Conservation (phyloP, 2,797 vertebrate species). For the Hippoglossus hippoglossus region DNA sequence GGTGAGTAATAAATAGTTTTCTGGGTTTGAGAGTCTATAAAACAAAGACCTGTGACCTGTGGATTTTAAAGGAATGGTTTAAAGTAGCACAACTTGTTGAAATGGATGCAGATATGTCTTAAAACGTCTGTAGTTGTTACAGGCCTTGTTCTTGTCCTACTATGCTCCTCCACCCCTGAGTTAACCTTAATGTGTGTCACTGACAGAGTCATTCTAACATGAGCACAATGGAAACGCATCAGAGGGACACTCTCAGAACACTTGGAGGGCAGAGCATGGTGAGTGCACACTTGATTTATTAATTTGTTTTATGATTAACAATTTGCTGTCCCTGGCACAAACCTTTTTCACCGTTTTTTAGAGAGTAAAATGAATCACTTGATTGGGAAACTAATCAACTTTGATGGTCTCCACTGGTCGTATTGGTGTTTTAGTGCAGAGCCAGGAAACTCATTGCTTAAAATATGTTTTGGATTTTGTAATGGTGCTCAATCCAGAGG, state of each 20-base stretch:
- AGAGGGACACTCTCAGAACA: neutral
- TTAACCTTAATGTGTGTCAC: neutral
- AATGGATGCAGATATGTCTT: neutral
- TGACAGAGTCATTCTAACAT: slow-evolving; percentile 19
- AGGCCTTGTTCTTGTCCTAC: neutral
- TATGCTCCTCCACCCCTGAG: neutral
- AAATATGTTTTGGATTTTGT: no score
- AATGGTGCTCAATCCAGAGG: no score
- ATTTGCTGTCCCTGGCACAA: no score
- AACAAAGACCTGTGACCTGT: no score
- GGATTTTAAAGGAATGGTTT: neutral
- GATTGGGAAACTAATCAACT: neutral
- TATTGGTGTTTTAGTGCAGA: neutral
- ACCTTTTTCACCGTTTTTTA: no score
- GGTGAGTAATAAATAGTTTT: slow-evolving; percentile 31
- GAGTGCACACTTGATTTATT: slow-evolving; percentile 18
- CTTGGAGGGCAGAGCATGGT: slow-evolving; percentile 8
- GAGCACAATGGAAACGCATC: neutral
- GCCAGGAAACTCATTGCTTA: neutral
- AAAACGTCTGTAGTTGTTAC: neutral
- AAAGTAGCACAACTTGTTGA: neutral
- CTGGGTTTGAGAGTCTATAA: neutral
- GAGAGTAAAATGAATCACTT: neutral
- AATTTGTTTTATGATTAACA: no score
- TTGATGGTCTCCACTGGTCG: no score